Evolutionary conservation across 30 jellyfish, hydroid and myxozoan genomes (phyloP), one percentile per base, ranked within the genome.

Genomic region (Aurelia aurita): DNA sequence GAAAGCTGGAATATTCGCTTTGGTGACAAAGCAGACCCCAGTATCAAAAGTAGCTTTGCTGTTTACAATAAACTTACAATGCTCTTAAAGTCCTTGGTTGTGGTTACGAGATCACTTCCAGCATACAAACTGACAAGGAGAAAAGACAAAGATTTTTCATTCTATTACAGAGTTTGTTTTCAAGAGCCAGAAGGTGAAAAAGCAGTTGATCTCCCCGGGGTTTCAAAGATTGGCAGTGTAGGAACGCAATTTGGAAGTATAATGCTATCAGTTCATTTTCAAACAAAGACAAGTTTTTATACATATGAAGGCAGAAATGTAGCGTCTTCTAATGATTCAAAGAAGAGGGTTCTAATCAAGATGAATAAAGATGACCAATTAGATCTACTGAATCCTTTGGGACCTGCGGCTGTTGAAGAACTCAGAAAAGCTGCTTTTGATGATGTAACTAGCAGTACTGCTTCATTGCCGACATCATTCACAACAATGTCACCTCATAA

Each of bases 351-450:
- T 35, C 64, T 53, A 63, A 83, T 83, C n/a, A 39, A 59, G 51
- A 63, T 71, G 81, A 65, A 66, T 22, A 71, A 58, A 21, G 93
- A 83, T 83, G 93, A 83, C 20, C 66, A 26, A 14, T 64, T 61
- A 20, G 87, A 59, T 47, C 70, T 75, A 6, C 63, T 83, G 72
- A 61, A 61, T 5, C 93, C 93, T 1, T 82, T 71, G 23, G 93
- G 83, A 8, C 93, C 93, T 6, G 87, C 87, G 18, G 79, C 74
- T n/a, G 97, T 89, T 16, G 96, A 77, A 28, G 97, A 94, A 69
- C 84, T 94, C 6, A 90, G 96, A 54, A 70, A 69, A 54, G 99
- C 99, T 26, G 99, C 97, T 20, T 63, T 88, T 22, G 99, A 94
- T n/a, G 80, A 87, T 77, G 73, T 87, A 3, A 58, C 63, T 18